Evolutionary conservation across 2,888 invertebrate genomes (phyloP), one percentile per base, ranked within the genome.

Genomic region (Epirrhoe alternata): DNA sequence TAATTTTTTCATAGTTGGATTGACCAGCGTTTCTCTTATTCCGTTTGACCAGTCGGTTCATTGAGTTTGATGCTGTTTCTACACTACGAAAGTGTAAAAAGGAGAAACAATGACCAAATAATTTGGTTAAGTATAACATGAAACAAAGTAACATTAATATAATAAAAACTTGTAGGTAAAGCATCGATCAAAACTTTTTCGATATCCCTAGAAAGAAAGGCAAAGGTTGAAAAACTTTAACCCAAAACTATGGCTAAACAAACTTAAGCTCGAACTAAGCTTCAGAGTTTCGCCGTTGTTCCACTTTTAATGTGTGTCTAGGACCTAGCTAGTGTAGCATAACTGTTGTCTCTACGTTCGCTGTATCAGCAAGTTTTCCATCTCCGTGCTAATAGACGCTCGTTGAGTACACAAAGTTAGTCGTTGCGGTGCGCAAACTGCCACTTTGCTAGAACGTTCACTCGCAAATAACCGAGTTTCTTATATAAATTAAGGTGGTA

Each of bases 351-450:
- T 57, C 30, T 58, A 50, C 53, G 14, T 38, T 69, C 60, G 54
- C 49, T 66, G 56, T 47, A 55, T 53, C 64, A 53, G 53, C 45
- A 70, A 64, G 61, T 67, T 69, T 64, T 55, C 42, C 60, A 64
- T 64, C 55, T 66, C 61, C 17, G 45, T 47, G 58, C 68, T 73
- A 64, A 50, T 74, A 64, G 69, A 68, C 50, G 24, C 54, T n/a
- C 38, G 59, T 17, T 63, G 55, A 52, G 59, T 45, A 59, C 59
- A 51, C 47, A 59, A 66, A 66, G 45, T 63, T 67, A 52, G 51
- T 59, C 16, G 49, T 35, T 59, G 50, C 50, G 59, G 54, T 63
- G 12, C 50, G 31, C 24, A 16, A 62, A 61, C 58, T 61, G 49
- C 58, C 47, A 52, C 61, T 61, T 61, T 65, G 52, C 35, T 30